phyloP scores from a whole-genome alignment of 2,888 invertebrate species.

The Lumbricus terrestris region DNA sequence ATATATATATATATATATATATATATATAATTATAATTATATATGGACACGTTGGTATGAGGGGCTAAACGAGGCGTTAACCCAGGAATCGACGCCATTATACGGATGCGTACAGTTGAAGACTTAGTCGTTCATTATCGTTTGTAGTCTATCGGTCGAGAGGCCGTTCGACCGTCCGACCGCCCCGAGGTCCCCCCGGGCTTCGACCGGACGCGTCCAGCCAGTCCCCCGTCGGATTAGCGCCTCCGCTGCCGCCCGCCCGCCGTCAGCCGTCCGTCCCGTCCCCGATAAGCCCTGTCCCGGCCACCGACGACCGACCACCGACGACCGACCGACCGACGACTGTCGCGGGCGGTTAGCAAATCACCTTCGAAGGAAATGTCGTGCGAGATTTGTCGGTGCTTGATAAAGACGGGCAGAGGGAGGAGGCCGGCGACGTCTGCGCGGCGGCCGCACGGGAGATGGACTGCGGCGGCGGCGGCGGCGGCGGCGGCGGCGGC shows the following conservation, averaged over 20 bases:
- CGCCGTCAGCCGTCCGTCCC: neutral
- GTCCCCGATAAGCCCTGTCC: neutral
- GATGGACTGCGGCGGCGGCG: neutral
- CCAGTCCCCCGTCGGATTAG: neutral
- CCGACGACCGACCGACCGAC: neutral
- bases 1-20: neutral
- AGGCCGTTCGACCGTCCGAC: neutral
- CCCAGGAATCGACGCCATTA: neutral
- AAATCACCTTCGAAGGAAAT: neutral
- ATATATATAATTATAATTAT: neutral
- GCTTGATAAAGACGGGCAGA: no score
- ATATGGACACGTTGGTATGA: neutral
- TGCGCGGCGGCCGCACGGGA: no score
- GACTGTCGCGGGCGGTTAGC: neutral
- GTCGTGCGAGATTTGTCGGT: neutral
- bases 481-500: no score
- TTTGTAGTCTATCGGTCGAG: neutral
- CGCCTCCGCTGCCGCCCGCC: neutral
- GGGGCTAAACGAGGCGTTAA: neutral
- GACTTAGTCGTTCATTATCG: neutral
- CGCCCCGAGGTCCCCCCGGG: no score
- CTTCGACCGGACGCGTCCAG: neutral
- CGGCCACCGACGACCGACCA: neutral
- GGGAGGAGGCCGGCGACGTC: no score
- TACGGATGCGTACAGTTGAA: neutral